Base-by-base conservation (phyloP, 2,888 invertebrate genomes). In the Microchrysa polita region DNA sequence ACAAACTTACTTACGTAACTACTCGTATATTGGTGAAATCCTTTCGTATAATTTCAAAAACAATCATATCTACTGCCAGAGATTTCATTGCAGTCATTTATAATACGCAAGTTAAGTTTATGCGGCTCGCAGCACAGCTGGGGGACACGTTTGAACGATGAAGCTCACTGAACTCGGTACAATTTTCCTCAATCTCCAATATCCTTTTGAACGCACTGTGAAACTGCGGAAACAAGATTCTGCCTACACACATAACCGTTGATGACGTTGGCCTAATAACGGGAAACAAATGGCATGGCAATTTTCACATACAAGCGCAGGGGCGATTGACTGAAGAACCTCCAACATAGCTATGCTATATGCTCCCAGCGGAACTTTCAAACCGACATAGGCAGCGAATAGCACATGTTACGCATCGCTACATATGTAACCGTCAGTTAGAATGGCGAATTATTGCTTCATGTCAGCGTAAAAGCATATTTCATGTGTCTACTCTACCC, bases 401-500 rank as follows among this genome's bases (percentile, higher is more conserved):
- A n/a, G n/a, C n/a, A n/a, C n/a, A n/a, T n/a, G 48, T 48, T 23
- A 59, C 22, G 59, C 59, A 59, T 23, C 59, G 59, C 59, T 59
- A 59, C 59, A 59, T 22, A 14, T 59, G 59, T 59, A 59, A 59
- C 59, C 22, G 14, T 40, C 40, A 10, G 12, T 48, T 42, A 48
- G 61, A 40, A 61, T 18, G 12, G 42, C 40, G 40, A 61, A 61
- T 61, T 61, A 61, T 61, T 61, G 61, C 61, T 61, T 18, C 40
- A 40, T 61, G 34, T 61, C 27, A 27, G 14, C 61, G 18, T 61
- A 40, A 14, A 12, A 40, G 61, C 61, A 61, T 61, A 61, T 61
- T 61, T 40, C 61, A 61, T 40, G 12, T 14, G 12, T 14, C 61
- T 34, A 34, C 34, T 18, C 61, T 18, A 34, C 34, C 42, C 61